Conservation (phyloP, 2,797 vertebrate species). For the Acanthiza pusilla region DNA sequence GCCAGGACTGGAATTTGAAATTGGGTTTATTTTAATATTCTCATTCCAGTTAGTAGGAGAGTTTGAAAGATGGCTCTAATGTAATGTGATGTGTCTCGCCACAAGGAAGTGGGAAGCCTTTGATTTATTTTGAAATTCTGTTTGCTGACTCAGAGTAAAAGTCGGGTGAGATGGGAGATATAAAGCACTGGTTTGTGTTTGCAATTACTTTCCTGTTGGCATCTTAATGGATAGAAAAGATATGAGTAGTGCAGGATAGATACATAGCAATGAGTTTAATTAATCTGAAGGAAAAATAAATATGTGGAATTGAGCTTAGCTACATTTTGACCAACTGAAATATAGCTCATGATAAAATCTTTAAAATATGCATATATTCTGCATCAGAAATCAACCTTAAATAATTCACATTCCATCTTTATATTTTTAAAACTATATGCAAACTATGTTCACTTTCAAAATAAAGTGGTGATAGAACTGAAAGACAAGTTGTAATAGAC, state of each 20-base stretch:
- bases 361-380: not conserved
- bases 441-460: not conserved
- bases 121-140: constrained; percentile 23
- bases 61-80: constrained; percentile 3
- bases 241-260: not conserved
- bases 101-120: not conserved
- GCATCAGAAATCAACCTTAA: not conserved
- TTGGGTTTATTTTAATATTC: not conserved
- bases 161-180: not conserved
- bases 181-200: not conserved
- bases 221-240: not conserved
- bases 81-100: not conserved
- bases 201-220: not conserved
- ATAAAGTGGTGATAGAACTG: not conserved
- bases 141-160: constrained; percentile 25
- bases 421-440: not conserved
- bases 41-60: not conserved
- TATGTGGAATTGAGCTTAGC: not conserved
- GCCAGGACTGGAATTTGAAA: not conserved
- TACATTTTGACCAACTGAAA: not conserved
- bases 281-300: constrained; percentile 4
- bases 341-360: not conserved
- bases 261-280: not conserved
- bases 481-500: not conserved
- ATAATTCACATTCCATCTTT: not conserved